These are phyloP conservation scores for Asbolus verrucosus DNA, from an alignment of 1,140 invertebrate genomes.

Conservation along the genomic window DNA sequence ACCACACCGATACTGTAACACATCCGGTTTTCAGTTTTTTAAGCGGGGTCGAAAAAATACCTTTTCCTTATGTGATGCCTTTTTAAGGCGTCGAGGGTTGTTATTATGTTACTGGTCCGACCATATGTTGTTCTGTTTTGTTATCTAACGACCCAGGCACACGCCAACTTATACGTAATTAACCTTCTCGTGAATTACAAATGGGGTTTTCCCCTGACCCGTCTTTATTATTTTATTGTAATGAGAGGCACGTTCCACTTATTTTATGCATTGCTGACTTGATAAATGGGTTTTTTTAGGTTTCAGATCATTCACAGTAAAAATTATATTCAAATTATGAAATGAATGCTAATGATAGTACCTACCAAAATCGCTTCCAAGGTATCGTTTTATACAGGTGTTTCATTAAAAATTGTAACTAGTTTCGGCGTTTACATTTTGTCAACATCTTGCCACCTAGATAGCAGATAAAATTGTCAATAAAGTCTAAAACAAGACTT, in stretches of 20 bases:
- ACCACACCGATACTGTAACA: constrained; percentile 30
- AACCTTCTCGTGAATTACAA: constrained; percentile 42
- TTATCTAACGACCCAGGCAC: constrained; percentile 47
- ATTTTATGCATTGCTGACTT: constrained; percentile 45
- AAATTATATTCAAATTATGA: no score
- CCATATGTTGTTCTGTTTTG: constrained; percentile 44
- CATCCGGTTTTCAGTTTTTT: constrained; percentile 21
- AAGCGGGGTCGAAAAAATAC: not conserved
- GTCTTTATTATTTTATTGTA: constrained; percentile 37
- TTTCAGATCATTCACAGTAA: no score
- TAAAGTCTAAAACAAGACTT: no score
- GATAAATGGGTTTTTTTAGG: constrained; percentile 3
- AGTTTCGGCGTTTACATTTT: no score
- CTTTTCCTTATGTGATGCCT: constrained; percentile 6
- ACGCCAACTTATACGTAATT: constrained; percentile 45
- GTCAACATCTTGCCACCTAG: no score
- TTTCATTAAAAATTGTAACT: no score
- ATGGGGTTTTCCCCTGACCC: constrained; percentile 17
- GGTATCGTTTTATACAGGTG: no score
- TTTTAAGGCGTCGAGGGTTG: constrained; percentile 39
- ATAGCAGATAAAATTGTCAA: no score
- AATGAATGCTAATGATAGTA: no score
- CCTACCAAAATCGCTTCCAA: no score
- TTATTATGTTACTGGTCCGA: constrained; percentile 48
- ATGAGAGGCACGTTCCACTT: constrained; percentile 41